Conservation (phyloP, 2,113 vertebrate genomes). For the Micromys minutus region DNA sequence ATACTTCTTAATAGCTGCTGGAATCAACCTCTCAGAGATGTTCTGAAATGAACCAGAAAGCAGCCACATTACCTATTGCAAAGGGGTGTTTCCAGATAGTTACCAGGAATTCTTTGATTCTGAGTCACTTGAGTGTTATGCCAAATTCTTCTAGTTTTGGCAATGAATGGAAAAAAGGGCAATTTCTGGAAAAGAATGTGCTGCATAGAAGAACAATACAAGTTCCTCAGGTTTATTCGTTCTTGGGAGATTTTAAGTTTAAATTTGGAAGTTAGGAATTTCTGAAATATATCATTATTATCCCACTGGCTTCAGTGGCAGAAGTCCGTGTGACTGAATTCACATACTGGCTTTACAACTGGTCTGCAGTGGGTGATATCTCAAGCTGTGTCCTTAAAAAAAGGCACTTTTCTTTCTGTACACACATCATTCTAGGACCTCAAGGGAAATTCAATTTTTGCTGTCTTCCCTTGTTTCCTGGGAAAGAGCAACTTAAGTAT, state of each 20-base stretch:
- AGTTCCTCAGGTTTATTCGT: background rate
- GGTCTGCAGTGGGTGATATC: background rate
- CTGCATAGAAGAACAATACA: background rate
- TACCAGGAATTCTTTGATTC: accelerated
- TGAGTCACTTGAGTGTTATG: background rate
- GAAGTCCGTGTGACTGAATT: background rate
- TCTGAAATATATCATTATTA: background rate
- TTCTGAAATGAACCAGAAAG: slow-evolving; percentile 54
- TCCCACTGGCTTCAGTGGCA: background rate
- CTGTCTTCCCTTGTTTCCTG: background rate
- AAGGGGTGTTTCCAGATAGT: accelerated
- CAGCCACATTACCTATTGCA: accelerated
- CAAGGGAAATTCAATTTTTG: background rate
- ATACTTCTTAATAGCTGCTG: background rate
- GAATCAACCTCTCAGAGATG: slow-evolving; percentile 22
- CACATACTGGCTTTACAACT: background rate
- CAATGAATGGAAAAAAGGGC: background rate
- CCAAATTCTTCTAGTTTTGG: too few species aligned
- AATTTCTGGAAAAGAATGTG: background rate
- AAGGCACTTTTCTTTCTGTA: background rate
- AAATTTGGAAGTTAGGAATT: background rate
- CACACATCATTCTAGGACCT: background rate
- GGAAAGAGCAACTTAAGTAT: background rate
- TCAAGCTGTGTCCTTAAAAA: background rate
- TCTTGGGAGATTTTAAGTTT: background rate